phyloP scores from a whole-genome alignment of 2,797 vertebrate species.

The Enteromius fasciolatus region DNA sequence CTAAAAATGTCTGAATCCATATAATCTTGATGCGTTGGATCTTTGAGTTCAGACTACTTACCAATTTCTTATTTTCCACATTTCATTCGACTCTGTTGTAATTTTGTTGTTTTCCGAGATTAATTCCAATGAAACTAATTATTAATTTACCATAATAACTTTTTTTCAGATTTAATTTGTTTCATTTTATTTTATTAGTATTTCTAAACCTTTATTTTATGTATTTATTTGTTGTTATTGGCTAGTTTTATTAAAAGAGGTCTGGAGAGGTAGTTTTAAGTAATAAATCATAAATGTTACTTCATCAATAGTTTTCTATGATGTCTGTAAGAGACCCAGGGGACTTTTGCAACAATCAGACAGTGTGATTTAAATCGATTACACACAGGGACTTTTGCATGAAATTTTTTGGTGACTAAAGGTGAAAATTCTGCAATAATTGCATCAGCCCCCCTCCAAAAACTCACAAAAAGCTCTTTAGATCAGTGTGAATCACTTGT shows the following conservation, averaged over 20 bases:
- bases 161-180: too few relatives aligned
- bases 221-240: background rate
- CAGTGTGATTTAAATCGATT: background rate
- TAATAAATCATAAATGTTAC: background rate
- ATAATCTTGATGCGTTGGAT: background rate
- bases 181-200: background rate
- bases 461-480: conserved; percentile 8
- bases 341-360: background rate
- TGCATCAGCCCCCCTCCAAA: background rate
- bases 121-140: too few relatives aligned
- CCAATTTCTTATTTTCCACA: background rate
- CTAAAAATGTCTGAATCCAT: conserved; percentile 11
- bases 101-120: background rate
- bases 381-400: background rate
- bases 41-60: too few relatives aligned
- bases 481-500: conserved; percentile 40
- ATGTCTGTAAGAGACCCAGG: background rate
- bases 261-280: background rate
- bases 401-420: conserved; percentile 15
- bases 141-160: too few relatives aligned
- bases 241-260: background rate
- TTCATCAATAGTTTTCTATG: conserved; percentile 11
- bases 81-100: background rate
- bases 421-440: conserved; percentile 27
- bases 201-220: background rate